These are phyloP conservation scores for Aspidiotus rigidus DNA, from an alignment of 2,888 invertebrate genomes.

Conservation along the genomic window DNA sequence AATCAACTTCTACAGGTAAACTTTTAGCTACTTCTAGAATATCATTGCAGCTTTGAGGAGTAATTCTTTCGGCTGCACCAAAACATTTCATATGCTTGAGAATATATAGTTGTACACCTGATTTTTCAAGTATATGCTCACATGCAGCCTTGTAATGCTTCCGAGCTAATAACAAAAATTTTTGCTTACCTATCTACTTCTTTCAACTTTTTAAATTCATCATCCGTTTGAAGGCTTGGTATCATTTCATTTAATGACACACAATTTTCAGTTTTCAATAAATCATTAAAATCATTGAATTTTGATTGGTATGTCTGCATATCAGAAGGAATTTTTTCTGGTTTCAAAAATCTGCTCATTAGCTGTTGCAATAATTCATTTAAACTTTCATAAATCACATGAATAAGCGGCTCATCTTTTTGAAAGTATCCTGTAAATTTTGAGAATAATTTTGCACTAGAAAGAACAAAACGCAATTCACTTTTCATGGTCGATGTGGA, in stretches of 20 bases:
- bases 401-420: not conserved
- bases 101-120: not conserved
- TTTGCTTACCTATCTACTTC: not conserved
- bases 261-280: no score
- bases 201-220: conserved; percentile 1
- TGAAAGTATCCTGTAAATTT: not conserved
- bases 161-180: not conserved
- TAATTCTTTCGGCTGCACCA: not conserved
- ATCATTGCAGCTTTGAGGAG: conserved; percentile 1
- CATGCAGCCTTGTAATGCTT: conserved; percentile 1
- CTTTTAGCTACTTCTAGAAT: not conserved
- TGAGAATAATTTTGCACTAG: conserved; percentile 4
- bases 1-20: not conserved
- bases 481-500: no score
- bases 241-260: no score
- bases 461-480: not conserved
- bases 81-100: not conserved
- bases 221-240: not conserved
- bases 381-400: not conserved
- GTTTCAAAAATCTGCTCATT: not conserved
- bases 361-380: not conserved
- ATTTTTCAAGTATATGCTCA: not conserved
- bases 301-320: not conserved
- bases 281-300: no score
- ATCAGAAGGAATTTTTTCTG: not conserved